Base-by-base conservation (phyloP, 2,113 vertebrate genomes). In the Eubucco bourcierii region DNA sequence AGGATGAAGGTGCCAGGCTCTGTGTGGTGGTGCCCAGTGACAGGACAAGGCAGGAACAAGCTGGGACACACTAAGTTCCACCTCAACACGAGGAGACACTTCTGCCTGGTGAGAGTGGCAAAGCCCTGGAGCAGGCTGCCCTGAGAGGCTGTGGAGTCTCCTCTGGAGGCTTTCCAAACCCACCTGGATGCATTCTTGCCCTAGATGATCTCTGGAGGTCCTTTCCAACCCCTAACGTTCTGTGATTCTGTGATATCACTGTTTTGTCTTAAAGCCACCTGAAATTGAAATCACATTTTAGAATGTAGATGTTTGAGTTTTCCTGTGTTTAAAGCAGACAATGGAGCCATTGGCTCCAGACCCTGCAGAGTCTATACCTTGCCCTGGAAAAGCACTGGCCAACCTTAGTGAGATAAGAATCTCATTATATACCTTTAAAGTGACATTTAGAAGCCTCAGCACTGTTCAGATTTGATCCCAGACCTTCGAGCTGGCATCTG, bases 381-480 rank as follows among this genome's bases (percentile, higher is more conserved):
- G 55, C 27, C 55, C 15, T 61, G 67, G 70, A 85, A 84, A 92
- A 94, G 85, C 28, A 33, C 79, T 82, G 73, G 55, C 76, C 90
- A 92, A 64, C 68, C 82, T 84, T 55, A 28, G 78, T 68, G 77
- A 96, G 97, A 97, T 97, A 98, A 96, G 93, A 93, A 97, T 97
- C 97, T 78, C 94, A 96, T 97, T 95, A 96, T 95, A 95, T 96
- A 95, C 58, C 34, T 97, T 97, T 89, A 95, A 97, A 97, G 88
- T 97, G 96, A 96, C 91, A 95, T 97, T 97, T 97, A 84, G 39
- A 84, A 76, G 85, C 87, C 96, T 92, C 91, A 79, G 92, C 89
- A 81, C 95, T 97, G 97, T 97, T 97, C 96, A 95, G 94, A 97
- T 95, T 97, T 97, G 96, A 97, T 97, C 90, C 96, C 90, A 47